Base-by-base conservation (phyloP, 2,113 vertebrate genomes). In the Pluvianellus socialis region DNA sequence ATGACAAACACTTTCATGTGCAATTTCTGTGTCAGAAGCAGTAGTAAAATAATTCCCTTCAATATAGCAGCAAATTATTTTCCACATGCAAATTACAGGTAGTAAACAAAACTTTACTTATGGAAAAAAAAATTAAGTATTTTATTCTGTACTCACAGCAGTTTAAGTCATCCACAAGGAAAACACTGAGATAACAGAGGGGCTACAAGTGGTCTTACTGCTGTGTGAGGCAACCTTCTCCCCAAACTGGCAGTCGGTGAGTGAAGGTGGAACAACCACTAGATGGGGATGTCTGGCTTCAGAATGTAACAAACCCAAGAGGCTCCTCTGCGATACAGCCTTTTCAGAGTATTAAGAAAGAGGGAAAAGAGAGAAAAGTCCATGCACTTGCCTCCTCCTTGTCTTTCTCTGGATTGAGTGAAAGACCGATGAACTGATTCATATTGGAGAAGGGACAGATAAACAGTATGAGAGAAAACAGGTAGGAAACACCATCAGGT, bases 221-320 rank as follows among this genome's bases (percentile, higher is more conserved):
- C 1, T 5, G 59, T 4, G 5, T 44, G 26, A 6, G 9, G 22
- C 74, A 85, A 70, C 53, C n/a, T 50, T 14, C 32, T 45, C 20
- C 28, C 28, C 47, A 16, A 2, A 28, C 11, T 5, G 22, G 38
- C 11, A 50, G 33, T 38, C 1, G 1, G 49, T 14, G 45, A 83
- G 56, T 2, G 65, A 77, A 65, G 30, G 27, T 6, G 6, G 42
- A 91, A 90, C 33, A 75, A 75, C 96, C 98, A 94, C 98, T 97
- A 98, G 98, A 96, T 97, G 98, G 98, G 71, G 96, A 76, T 96
- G n/a, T 97, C 93, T 79, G 91, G 70, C 85, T 86, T 83, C 90
- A 70, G 10, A 82, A 87, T 3, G 33, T 35, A 49, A 47, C 33
- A 86, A 53, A 87, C 12, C 1, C 32, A 30, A 62, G 26, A 0